Evolutionary conservation across 2,888 invertebrate genomes (phyloP).

Genomic region (Tanypteryx hageni): DNA sequence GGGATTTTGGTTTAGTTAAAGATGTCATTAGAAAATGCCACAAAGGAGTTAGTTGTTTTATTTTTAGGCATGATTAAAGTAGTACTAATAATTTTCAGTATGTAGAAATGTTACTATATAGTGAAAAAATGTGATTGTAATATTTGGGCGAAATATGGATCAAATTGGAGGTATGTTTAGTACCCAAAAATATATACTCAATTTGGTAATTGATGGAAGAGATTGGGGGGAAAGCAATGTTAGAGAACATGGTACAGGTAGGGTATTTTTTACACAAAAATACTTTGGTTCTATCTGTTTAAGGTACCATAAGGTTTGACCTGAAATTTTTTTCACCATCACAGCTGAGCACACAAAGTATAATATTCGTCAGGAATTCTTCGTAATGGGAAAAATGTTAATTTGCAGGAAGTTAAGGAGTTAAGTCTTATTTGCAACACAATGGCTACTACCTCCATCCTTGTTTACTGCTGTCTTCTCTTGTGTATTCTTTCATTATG

Average conservation of each 20-base stretch:
- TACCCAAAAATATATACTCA: constrained; percentile 29
- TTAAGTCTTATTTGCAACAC: constrained; percentile 1
- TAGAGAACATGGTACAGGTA: constrained; percentile 12
- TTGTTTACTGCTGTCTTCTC: constrained; percentile 59
- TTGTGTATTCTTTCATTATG: constrained; percentile 56
- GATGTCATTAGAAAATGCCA: constrained; percentile 47
- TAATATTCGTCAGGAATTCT: too few relatives aligned
- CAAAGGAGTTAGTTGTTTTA: constrained; percentile 36
- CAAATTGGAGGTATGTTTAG: constrained; percentile 48
- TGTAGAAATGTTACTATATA: constrained; percentile 42
- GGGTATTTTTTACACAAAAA: constrained; percentile 11
- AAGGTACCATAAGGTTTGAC: neutral
- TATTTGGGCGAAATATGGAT: constrained; percentile 33
- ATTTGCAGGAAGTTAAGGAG: neutral
- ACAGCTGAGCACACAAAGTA: too few relatives aligned
- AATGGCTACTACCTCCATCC: constrained; percentile 55
- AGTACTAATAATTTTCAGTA: constrained; percentile 30
- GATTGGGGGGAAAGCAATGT: constrained; percentile 20
- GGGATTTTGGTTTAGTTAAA: constrained; percentile 50
- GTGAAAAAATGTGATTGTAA: constrained; percentile 40
- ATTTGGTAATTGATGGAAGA: constrained; percentile 41
- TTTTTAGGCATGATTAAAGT: constrained; percentile 37
- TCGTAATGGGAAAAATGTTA: too few relatives aligned
- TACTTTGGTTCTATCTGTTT: neutral
- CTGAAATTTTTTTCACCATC: neutral